phyloP scores from a whole-genome alignment of 2,113 vertebrate species.

The Siphamia tubifer region DNA sequence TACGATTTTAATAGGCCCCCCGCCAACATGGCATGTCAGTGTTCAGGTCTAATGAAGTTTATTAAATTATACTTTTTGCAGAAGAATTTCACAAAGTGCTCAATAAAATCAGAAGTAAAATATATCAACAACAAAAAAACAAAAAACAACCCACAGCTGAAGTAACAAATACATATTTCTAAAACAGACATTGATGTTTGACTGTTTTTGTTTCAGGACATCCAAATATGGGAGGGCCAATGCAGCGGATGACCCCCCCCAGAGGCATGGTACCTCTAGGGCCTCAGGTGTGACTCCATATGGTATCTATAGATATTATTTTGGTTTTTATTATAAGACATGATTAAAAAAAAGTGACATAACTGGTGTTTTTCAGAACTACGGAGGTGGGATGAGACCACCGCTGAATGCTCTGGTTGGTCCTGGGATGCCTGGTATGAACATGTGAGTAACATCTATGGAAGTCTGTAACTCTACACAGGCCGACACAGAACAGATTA shows the following conservation, averaged over 20 bases:
- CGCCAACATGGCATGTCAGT: too few species aligned
- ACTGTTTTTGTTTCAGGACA: slow-evolving; percentile 81
- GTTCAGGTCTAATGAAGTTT: too few species aligned
- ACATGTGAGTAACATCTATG: slow-evolving; percentile 82
- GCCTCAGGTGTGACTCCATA: slow-evolving; percentile 85
- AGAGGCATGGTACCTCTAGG: slow-evolving; percentile 97
- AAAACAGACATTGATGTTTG: too few species aligned
- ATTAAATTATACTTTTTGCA: too few species aligned
- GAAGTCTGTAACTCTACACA: slow-evolving; percentile 52
- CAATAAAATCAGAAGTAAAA: too few species aligned
- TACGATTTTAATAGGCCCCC: too few species aligned
- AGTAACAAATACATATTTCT: too few species aligned
- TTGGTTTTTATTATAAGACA: background rate
- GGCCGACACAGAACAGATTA: background rate
- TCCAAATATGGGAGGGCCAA: slow-evolving; percentile 96
- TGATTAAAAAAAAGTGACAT: too few species aligned
- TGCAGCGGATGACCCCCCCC: slow-evolving; percentile 98
- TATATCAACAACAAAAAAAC: too few species aligned
- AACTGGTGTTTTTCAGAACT: slow-evolving; percentile 85
- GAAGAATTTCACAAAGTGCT: too few species aligned
- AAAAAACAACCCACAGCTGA: too few species aligned
- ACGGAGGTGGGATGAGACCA: slow-evolving; percentile 98
- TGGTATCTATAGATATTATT: background rate
- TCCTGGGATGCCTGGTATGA: slow-evolving; percentile 97
- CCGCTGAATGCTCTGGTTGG: slow-evolving; percentile 96